Conservation (phyloP, 2,113 vertebrate species). For the Tragulus kanchil region DNA sequence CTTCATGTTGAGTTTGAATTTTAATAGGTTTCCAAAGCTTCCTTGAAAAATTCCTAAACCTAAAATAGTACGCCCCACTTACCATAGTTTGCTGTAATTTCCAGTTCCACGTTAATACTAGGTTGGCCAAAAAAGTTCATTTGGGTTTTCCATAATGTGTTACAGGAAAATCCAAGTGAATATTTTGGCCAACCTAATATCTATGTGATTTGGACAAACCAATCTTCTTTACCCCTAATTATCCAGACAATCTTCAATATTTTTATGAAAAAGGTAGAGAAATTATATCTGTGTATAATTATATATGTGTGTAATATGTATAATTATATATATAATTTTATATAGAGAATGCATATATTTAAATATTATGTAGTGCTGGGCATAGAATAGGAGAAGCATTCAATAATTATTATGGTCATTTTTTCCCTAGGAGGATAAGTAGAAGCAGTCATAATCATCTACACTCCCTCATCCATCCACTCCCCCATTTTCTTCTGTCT, state of each 20-base stretch:
- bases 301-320: background rate
- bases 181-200: background rate
- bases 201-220: background rate
- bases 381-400: background rate
- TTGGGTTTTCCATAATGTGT: background rate
- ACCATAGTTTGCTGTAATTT: background rate
- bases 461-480: background rate
- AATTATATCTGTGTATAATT: background rate
- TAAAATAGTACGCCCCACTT: background rate
- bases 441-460: background rate
- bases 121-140: background rate
- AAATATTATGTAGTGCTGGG: background rate
- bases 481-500: background rate
- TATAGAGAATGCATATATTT: background rate
- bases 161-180: background rate
- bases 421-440: background rate
- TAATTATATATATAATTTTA: background rate
- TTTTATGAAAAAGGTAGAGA: background rate
- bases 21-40: slow-evolving; percentile 16
- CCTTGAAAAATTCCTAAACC: background rate
- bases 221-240: background rate
- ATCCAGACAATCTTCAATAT: background rate
- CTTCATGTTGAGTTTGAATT: background rate
- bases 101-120: background rate
- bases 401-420: background rate